Conservation (phyloP, 2,113 vertebrate species). For the Nibea coibor region DNA sequence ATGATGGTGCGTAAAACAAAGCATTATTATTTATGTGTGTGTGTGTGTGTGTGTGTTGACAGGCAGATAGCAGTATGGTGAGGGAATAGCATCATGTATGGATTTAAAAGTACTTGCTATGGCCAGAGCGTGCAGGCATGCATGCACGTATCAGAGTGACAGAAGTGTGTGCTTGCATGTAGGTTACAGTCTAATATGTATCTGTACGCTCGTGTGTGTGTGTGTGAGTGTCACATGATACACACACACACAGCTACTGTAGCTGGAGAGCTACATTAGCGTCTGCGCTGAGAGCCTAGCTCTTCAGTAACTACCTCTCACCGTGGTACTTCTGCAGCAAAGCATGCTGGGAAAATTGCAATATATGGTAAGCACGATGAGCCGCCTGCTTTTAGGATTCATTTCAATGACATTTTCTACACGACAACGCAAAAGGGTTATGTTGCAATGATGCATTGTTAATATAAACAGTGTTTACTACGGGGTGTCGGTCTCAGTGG, state of each 20-base stretch:
- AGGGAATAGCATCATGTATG: neutral
- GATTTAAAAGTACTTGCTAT: neutral
- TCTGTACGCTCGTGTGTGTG: neutral
- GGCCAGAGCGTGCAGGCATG: constrained; percentile 9
- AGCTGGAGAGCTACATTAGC: constrained; percentile 37
- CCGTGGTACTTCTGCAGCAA: constrained; percentile 10
- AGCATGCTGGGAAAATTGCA: constrained; percentile 29
- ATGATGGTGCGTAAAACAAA: constrained; percentile 52
- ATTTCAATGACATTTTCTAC: neutral
- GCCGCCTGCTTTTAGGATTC: neutral
- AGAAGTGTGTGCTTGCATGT: constrained; percentile 27
- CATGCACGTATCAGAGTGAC: constrained; percentile 15
- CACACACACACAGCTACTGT: neutral
- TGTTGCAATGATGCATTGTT: too few species aligned
- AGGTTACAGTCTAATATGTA: constrained; percentile 28
- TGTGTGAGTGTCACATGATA: neutral
- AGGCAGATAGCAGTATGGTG: neutral
- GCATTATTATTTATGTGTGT: constrained; percentile 34
- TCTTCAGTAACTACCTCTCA: constrained; percentile 4
- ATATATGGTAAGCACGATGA: neutral
- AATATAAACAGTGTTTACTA: too few species aligned
- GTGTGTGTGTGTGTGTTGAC: constrained; percentile 9
- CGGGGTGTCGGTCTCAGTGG: too few species aligned
- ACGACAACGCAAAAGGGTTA: too few species aligned
- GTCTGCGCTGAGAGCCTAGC: constrained; percentile 2